Evolutionary conservation across 2,888 invertebrate genomes (phyloP).

Genomic region (Schrankia costaestrigalis): DNA sequence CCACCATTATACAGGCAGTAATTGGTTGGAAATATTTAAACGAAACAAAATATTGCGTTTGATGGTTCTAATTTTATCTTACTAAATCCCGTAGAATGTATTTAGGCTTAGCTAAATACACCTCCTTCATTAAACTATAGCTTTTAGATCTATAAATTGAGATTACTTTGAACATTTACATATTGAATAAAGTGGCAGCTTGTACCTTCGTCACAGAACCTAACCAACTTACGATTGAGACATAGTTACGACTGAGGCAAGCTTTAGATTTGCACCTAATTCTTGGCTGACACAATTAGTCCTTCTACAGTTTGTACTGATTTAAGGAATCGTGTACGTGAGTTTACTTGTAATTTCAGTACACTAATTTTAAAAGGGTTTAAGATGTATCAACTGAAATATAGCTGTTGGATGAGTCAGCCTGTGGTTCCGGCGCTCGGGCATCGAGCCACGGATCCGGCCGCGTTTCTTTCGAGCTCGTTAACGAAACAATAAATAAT

Average conservation of each 20-base stretch:
- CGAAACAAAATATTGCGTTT: constrained; percentile 1
- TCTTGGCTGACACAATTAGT: constrained; percentile 21
- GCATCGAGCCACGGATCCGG: constrained; percentile 50
- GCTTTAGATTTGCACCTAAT: constrained; percentile 12
- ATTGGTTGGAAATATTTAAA: constrained; percentile 1
- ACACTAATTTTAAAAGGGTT: too few relatives aligned
- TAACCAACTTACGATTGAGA: constrained; percentile 7
- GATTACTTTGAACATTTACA: constrained; percentile 11
- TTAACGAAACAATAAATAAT: constrained; percentile 77
- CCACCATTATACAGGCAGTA: background rate
- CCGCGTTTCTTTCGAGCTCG: constrained; percentile 62
- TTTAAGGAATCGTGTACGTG: too few relatives aligned
- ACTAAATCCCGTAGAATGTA: background rate
- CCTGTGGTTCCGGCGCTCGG: constrained; percentile 35
- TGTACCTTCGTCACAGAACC: constrained; percentile 7
- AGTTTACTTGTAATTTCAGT: too few relatives aligned
- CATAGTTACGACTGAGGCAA: constrained; percentile 10
- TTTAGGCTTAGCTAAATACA: background rate
- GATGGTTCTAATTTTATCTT: constrained; percentile 1
- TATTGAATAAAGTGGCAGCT: constrained; percentile 12
- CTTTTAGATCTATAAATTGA: constrained; percentile 8
- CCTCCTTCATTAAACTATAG: background rate
- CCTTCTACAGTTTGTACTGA: constrained; percentile 1
- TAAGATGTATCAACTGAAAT: constrained; percentile 39
- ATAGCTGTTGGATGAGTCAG: constrained; percentile 45